Base-by-base conservation (phyloP, 23 tunicate genomes). In the Trididemnum miniatum region DNA sequence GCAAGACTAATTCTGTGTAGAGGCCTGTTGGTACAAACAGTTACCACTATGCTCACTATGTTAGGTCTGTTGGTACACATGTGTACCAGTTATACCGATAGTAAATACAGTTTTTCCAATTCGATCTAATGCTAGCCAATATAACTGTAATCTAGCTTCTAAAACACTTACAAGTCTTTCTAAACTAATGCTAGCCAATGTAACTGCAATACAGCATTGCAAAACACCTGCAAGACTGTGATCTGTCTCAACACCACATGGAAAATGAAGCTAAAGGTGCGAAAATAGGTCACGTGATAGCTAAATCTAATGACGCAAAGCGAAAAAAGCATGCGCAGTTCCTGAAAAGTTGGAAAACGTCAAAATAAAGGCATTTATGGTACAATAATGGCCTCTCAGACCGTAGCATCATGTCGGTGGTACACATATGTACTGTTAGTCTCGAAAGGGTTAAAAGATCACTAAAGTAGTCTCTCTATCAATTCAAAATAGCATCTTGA, bases 1-100 rank as follows among this genome's bases (percentile, higher is more conserved):
- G 27, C 25, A 74, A 74, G 38, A 74, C 80, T 26, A 71, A 9
- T 7, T 31, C 24, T 74, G 3, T 74, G 80, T 38, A 39, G 60
- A 74, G 62, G 80, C 62, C 80, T 74, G 80, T 7, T 36, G 80
- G 80, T 74, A 74, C 80, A 74, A 74, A 74, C 38, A 74, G 80
- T 36, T 74, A 74, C 80, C 80, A 40, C 24, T 32, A 40, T 74
- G 80, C 60, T 74, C 75, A 32, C 32, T 9, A 31, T 32, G 25
- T 74, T 22, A 74, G 27, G 80, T 38, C 80, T 74, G 80, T 74
- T 74, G 80, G 80, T 74, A 36, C 80, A 74, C 63, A 74, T 74
- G 27, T 37, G 80, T 38, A 38, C 80, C 80, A 7, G 54, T 44
- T 44, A 44, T 44, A 44, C 54, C 32, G 26, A 20, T 67, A 32